Conservation (phyloP, 2,888 invertebrate species). For the Nomada flava region DNA sequence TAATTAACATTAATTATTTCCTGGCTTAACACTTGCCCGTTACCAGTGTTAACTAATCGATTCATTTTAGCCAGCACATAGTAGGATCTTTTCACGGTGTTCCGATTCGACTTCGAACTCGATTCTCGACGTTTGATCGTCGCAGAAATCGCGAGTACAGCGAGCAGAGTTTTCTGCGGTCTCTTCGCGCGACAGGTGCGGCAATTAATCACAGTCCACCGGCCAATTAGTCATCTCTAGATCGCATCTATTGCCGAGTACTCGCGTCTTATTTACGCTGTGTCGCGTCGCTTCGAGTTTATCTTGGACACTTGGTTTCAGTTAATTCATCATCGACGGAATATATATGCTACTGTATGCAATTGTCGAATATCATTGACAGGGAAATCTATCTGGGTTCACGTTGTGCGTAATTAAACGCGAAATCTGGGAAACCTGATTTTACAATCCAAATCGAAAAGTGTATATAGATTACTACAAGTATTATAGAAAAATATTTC, state of each 20-base stretch:
- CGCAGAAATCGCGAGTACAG: neutral
- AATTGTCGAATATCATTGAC: too few species aligned
- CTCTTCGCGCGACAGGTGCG: slow-evolving; percentile 39
- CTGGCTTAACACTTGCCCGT: neutral
- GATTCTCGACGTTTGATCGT: neutral
- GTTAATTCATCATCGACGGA: neutral
- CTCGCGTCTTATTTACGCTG: slow-evolving; percentile 50
- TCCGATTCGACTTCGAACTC: neutral
- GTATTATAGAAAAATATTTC: too few species aligned
- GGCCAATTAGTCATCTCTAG: slow-evolving; percentile 59
- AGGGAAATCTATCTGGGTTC: too few species aligned
- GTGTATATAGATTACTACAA: too few species aligned
- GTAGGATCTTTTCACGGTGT: neutral
- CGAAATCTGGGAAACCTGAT: too few species aligned
- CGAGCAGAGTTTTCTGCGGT: neutral
- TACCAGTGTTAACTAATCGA: slow-evolving; percentile 19
- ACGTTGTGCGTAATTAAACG: too few species aligned
- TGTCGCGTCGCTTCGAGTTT: neutral
- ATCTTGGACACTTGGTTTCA: neutral
- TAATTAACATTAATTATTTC: slow-evolving; percentile 7
- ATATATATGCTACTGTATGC: neutral
- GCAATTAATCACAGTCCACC: slow-evolving; percentile 60
- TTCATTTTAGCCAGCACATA: neutral
- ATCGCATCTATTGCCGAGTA: slow-evolving; percentile 47
- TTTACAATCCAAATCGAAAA: too few species aligned